These are phyloP conservation scores for Dynastes hyllus DNA, from an alignment of 2,888 invertebrate genomes.

Conservation along the genomic window DNA sequence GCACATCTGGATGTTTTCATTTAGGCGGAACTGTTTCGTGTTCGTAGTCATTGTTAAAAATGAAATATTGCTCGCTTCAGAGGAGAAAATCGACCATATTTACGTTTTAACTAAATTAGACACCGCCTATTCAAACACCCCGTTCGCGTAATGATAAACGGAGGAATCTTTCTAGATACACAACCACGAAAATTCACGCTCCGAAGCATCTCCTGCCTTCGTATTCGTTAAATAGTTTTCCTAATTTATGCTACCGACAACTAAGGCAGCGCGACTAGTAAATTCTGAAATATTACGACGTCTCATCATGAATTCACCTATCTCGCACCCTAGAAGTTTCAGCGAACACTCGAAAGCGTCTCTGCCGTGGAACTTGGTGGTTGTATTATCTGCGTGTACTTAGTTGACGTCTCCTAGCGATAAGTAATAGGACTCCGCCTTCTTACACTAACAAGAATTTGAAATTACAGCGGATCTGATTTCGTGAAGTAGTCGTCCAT, in stretches of 20 bases:
- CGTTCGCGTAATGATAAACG: not conserved
- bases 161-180: not conserved
- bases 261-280: not conserved
- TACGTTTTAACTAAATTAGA: conserved; percentile 33
- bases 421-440: conserved; percentile 8
- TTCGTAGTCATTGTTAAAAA: conserved; percentile 6
- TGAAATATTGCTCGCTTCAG: conserved; percentile 28
- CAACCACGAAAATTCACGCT: not conserved
- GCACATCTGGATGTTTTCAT: conserved; percentile 9
- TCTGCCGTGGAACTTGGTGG: not conserved
- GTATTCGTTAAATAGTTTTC: conserved; percentile 17
- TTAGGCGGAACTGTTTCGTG: conserved; percentile 8
- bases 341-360: not conserved
- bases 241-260: conserved; percentile 3
- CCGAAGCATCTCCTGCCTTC: not conserved
- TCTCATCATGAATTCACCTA: conserved; percentile 22
- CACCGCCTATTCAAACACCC: conserved; percentile 3
- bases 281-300: conserved; percentile 35
- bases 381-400: not conserved
- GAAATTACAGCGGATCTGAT: conserved; percentile 12
- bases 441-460: conserved; percentile 8
- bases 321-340: not conserved
- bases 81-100: conserved; percentile 16
- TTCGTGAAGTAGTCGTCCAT: not conserved
- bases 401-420: not conserved